Percentiles rank a stretch among this genome's conserved stretches.
Evolutionary conservation across 2,113 vertebrate species (phyloP).

Genomic region (Glaucidium brasilianum): DNA sequence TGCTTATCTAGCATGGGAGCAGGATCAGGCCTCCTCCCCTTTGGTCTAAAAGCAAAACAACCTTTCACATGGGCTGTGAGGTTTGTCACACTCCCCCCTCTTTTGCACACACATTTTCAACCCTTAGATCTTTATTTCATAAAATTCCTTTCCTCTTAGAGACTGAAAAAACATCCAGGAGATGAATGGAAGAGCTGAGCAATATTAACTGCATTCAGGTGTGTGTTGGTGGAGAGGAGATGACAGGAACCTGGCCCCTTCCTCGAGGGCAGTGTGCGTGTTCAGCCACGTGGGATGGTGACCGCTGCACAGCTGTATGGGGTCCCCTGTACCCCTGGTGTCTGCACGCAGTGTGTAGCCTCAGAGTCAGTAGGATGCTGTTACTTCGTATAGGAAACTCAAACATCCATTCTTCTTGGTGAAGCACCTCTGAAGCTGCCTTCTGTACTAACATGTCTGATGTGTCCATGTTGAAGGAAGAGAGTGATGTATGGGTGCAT

Average conservation of each 20-base stretch:
- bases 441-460: background rate
- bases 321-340: background rate
- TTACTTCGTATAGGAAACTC: background rate
- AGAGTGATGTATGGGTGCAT: background rate
- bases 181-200: constrained; percentile 11
- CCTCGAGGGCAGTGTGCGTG: background rate
- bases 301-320: background rate
- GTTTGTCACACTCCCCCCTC: background rate
- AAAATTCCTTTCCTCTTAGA: constrained; percentile 43
- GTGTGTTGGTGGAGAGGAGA: background rate
- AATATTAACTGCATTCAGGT: constrained; percentile 50
- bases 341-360: background rate
- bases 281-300: background rate
- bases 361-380: background rate
- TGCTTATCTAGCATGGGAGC: constrained; percentile 4
- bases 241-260: background rate
- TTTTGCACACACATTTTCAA: background rate
- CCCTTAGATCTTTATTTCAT: constrained; percentile 42
- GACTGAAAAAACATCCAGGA: background rate
- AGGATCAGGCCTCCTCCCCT: constrained; percentile 31
- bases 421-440: background rate
- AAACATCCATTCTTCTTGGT: background rate
- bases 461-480: background rate
- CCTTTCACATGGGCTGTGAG: background rate
- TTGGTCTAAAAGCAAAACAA: constrained; percentile 15